Conservation (phyloP, 2,888 invertebrate species). For the Hyalella azteca region DNA sequence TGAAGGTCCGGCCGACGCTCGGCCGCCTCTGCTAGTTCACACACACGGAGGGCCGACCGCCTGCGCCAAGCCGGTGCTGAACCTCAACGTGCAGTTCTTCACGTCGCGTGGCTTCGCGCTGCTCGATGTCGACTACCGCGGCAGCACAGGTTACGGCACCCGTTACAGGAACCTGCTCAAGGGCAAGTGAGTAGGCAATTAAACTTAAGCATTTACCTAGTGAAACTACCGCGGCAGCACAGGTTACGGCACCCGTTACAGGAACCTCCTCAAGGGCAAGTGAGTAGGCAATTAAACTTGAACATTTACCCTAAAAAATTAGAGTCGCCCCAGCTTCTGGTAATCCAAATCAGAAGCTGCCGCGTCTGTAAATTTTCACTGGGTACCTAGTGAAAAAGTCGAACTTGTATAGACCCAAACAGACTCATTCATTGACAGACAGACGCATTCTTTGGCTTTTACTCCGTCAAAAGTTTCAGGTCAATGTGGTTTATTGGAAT, state of each 20-base stretch:
- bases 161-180: conserved; percentile 49
- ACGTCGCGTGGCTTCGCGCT: conserved; percentile 55
- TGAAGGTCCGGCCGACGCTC: conserved; percentile 27
- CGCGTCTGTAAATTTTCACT: no score
- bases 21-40: conserved; percentile 48
- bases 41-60: conserved; percentile 49
- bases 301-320: no score
- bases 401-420: no score
- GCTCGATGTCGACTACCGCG: conserved; percentile 55
- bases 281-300: no score
- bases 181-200: conserved; percentile 51
- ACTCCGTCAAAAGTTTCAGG: no score
- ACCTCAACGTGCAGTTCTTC: conserved; percentile 52
- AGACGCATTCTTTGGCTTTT: no score
- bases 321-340: no score
- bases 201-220: no score
- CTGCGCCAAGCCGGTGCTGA: conserved; percentile 41
- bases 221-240: conserved; percentile 56
- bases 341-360: no score
- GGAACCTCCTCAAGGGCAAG: conserved; percentile 50
- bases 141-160: conserved; percentile 55
- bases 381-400: no score
- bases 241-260: conserved; percentile 52
- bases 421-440: no score
- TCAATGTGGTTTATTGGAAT: no score